Evolutionary conservation across 2,888 invertebrate genomes (phyloP).

Genomic region (Aphrophora alni): DNA sequence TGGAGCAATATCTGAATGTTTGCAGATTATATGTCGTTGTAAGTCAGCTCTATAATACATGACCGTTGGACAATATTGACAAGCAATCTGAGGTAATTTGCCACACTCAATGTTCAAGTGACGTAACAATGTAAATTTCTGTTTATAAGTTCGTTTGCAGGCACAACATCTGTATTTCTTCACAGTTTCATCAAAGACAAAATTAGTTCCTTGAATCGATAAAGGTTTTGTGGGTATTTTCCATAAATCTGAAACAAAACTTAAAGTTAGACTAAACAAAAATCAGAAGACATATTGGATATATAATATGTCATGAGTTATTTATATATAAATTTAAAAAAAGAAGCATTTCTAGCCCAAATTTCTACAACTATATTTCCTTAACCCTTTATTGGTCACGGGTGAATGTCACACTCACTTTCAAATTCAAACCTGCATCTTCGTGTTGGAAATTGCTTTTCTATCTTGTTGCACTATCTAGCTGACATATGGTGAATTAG

Average conservation of each 20-base stretch:
- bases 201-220: not conserved
- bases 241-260: not conserved
- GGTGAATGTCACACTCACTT: too few species aligned
- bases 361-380: too few species aligned
- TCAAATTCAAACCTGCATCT: too few species aligned
- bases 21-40: conserved; percentile 28
- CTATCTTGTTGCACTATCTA: too few species aligned
- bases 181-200: not conserved
- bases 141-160: conserved; percentile 39
- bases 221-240: not conserved
- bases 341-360: too few species aligned
- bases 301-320: too few species aligned
- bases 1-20: conserved; percentile 31
- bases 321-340: too few species aligned
- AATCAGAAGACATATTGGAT: too few species aligned
- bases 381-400: too few species aligned
- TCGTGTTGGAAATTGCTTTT: too few species aligned
- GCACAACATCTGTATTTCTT: conserved; percentile 15
- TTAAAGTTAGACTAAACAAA: not conserved
- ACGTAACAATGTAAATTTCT: conserved; percentile 49
- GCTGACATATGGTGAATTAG: too few species aligned
- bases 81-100: conserved; percentile 46
- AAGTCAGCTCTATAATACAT: conserved; percentile 44
- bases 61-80: conserved; percentile 37
- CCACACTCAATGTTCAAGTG: conserved; percentile 55